Percentiles rank a stretch among this genome's conserved stretches.
These are phyloP conservation scores for Apoda limacodes DNA, from an alignment of 2,888 invertebrate genomes.

Conservation along the genomic window DNA sequence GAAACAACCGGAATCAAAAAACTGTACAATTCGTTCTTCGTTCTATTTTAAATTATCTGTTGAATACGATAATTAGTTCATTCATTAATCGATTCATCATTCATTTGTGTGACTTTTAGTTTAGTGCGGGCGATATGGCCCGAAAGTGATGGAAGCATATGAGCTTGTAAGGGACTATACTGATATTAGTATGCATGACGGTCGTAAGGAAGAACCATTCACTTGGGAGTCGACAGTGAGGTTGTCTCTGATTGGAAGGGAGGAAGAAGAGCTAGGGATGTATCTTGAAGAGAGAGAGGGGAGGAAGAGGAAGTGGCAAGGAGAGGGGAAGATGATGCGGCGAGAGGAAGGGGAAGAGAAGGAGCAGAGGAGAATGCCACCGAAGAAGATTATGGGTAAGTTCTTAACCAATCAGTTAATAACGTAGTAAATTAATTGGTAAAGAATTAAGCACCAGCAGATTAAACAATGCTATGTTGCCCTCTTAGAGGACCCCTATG, in stretches of 20 bases:
- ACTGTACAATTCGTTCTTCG: constrained; percentile 88
- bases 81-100: constrained; percentile 31
- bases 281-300: constrained; percentile 53
- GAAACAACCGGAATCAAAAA: constrained; percentile 89
- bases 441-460: no score
- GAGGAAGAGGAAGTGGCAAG: constrained; percentile 52
- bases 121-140: constrained; percentile 31
- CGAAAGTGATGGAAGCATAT: constrained; percentile 48
- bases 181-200: constrained; percentile 43
- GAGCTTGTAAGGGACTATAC: constrained; percentile 33
- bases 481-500: no score
- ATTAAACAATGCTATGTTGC: no score
- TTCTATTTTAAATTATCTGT: constrained; percentile 77
- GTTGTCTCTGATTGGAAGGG: constrained; percentile 38
- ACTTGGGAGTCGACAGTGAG: constrained; percentile 54
- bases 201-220: constrained; percentile 41
- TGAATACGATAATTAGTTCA: constrained; percentile 16
- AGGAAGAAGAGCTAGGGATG: constrained; percentile 53
- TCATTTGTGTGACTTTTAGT: constrained; percentile 42
- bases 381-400: constrained; percentile 61
- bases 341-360: constrained; percentile 48
- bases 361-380: constrained; percentile 53
- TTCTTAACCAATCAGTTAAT: no score
- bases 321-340: constrained; percentile 38
- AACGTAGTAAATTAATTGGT: no score